These are phyloP conservation scores for Temnothorax ravouxi DNA, from an alignment of 2,888 invertebrate species.

Conservation along the genomic window DNA sequence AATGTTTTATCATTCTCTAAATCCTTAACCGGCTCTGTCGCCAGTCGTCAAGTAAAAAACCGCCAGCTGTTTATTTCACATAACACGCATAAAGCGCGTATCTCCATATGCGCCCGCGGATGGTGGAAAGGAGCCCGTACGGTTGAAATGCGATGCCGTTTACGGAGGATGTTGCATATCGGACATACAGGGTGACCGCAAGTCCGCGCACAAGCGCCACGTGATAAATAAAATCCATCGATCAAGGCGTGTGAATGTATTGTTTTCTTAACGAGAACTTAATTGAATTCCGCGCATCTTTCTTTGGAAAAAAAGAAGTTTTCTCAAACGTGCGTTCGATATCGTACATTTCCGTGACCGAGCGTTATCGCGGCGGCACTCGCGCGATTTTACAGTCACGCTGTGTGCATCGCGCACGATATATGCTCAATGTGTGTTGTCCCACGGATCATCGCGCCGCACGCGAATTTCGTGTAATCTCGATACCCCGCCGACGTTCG, in stretches of 20 bases:
- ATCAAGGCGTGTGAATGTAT: background rate
- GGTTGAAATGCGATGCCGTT: constrained; percentile 9
- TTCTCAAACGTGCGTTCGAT: background rate
- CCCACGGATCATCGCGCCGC: constrained; percentile 49
- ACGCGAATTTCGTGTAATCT: constrained; percentile 51
- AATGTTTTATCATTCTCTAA: background rate
- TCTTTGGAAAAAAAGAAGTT: background rate
- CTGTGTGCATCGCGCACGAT: background rate
- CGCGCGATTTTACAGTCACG: background rate
- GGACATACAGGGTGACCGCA: background rate
- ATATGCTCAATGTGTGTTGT: constrained; percentile 30
- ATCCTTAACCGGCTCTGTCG: constrained; percentile 16
- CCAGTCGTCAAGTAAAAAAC: constrained; percentile 25
- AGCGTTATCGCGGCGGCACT: background rate
- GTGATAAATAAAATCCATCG: background rate
- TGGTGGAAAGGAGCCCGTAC: background rate
- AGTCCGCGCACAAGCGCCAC: background rate
- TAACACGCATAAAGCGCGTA: constrained; percentile 15
- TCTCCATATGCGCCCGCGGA: background rate
- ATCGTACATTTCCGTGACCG: background rate
- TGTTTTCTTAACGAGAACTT: background rate
- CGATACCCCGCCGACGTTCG: constrained; percentile 43
- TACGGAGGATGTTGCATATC: background rate
- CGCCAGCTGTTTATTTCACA: constrained; percentile 19
- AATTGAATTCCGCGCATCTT: background rate